Evolutionary conservation across 2,797 vertebrate species (phyloP).

Genomic region (Channa striata): DNA sequence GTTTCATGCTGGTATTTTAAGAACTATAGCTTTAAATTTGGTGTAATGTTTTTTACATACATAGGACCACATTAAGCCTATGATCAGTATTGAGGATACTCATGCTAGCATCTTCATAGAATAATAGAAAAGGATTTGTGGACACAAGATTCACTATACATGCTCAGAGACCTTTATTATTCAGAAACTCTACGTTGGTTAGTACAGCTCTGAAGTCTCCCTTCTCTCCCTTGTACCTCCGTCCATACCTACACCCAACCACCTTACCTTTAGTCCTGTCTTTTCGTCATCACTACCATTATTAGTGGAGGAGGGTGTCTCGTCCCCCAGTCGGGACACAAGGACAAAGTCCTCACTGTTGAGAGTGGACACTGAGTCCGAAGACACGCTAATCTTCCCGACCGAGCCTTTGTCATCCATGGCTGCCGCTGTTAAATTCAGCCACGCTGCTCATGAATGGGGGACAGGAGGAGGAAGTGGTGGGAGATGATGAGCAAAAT

Average conservation of each 20-base stretch:
- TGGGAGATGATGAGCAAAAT: slow-evolving; percentile 89
- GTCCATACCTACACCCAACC: slow-evolving; percentile 66
- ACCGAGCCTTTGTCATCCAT: slow-evolving; percentile 99
- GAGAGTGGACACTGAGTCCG: slow-evolving; percentile 99
- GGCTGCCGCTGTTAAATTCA: slow-evolving; percentile 91
- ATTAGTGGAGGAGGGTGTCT: slow-evolving; percentile 97
- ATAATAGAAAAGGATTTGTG: neutral
- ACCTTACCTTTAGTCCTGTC: slow-evolving; percentile 98
- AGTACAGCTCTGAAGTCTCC: slow-evolving; percentile 12
- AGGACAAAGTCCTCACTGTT: slow-evolving; percentile 99
- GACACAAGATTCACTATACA: slow-evolving; percentile 4
- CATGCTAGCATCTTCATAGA: neutral
- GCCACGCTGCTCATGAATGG: slow-evolving; percentile 86
- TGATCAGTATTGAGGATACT: slow-evolving; percentile 1
- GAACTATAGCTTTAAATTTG: neutral
- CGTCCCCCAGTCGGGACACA: slow-evolving; percentile 98
- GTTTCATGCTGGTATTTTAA: neutral
- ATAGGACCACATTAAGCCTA: slow-evolving; percentile 3
- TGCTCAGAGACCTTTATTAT: neutral
- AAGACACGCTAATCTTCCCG: slow-evolving; percentile 99
- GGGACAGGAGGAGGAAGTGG: slow-evolving; percentile 74
- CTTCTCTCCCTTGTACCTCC: slow-evolving; percentile 29
- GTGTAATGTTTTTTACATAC: neutral
- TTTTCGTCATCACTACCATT: slow-evolving; percentile 99
- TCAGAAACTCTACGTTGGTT: slow-evolving; percentile 10